A percentile compares a stretch with the other conserved stretches of the same genome.
These are phyloP conservation scores for Protosalanx chinensis DNA, from an alignment of 2,797 vertebrate species.

Conservation along the genomic window DNA sequence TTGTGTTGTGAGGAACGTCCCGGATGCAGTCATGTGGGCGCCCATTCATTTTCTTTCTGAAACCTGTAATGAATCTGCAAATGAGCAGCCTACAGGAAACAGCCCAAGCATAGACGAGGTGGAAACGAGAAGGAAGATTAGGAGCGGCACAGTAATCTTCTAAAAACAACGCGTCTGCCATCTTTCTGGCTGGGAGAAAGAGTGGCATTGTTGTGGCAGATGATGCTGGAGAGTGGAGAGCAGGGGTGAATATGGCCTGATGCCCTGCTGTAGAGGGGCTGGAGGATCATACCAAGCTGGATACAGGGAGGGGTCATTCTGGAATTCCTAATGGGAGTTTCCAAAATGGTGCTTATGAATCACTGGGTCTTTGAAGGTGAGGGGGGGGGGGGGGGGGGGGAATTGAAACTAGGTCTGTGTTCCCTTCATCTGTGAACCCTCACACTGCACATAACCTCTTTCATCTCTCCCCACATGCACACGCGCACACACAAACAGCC, in stretches of 20 bases:
- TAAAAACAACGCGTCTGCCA: slow-evolving; percentile 24
- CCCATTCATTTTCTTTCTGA: slow-evolving; percentile 68
- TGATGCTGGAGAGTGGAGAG: slow-evolving; percentile 25
- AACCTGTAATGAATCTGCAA: slow-evolving; percentile 60
- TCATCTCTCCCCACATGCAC: background rate
- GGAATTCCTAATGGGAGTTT: slow-evolving; percentile 53
- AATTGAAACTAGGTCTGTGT: background rate
- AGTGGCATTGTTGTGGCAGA: background rate
- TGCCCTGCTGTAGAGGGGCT: slow-evolving; percentile 29
- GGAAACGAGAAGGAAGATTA: slow-evolving; percentile 37
- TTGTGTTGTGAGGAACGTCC: slow-evolving; percentile 54
- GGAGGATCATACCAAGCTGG: slow-evolving; percentile 40
- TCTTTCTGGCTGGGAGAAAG: slow-evolving; percentile 27
- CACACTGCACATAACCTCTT: background rate
- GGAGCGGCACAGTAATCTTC: background rate
- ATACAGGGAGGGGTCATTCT: slow-evolving; percentile 58
- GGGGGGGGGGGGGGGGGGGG: slow-evolving; percentile 11
- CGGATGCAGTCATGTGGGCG: slow-evolving; percentile 62
- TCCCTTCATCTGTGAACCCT: too few species aligned
- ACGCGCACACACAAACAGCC: background rate
- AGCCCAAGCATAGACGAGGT: slow-evolving; percentile 1
- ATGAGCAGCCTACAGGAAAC: too few species aligned
- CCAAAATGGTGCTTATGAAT: slow-evolving; percentile 67
- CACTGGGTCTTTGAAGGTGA: slow-evolving; percentile 47
- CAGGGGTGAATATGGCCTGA: slow-evolving; percentile 30